Evolutionary conservation across 1,140 invertebrate genomes (phyloP).

Genomic region (Lerema accius): DNA sequence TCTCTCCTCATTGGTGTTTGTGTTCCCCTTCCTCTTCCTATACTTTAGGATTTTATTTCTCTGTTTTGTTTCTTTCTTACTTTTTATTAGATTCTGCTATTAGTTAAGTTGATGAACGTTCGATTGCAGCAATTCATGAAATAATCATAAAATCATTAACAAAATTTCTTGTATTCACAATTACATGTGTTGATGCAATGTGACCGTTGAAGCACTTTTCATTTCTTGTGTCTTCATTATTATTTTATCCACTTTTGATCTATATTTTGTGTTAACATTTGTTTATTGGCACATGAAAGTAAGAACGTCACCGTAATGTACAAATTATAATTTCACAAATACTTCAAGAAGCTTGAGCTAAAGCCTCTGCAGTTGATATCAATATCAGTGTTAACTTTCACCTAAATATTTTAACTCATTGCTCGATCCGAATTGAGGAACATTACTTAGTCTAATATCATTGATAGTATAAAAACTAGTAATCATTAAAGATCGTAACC

Average conservation of each 20-base stretch:
- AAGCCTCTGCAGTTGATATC: slow-evolving; percentile 70
- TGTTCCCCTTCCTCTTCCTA: slow-evolving; percentile 73
- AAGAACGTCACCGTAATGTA: slow-evolving; percentile 50
- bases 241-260: slow-evolving; percentile 48
- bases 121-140: slow-evolving; percentile 59
- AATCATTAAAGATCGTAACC: slow-evolving; percentile 20
- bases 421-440: slow-evolving; percentile 79
- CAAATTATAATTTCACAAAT: slow-evolving; percentile 35
- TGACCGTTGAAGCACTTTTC: slow-evolving; percentile 57
- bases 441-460: slow-evolving; percentile 34
- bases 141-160: slow-evolving; percentile 28
- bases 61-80: slow-evolving; percentile 35
- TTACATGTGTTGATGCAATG: slow-evolving; percentile 61
- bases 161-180: slow-evolving; percentile 15
- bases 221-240: slow-evolving; percentile 56
- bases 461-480: not conserved
- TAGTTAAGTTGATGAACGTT: slow-evolving; percentile 39
- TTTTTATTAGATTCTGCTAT: slow-evolving; percentile 36
- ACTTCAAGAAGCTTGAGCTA: slow-evolving; percentile 40
- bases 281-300: slow-evolving; percentile 82
- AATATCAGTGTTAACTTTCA: slow-evolving; percentile 43
- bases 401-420: slow-evolving; percentile 40
- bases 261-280: slow-evolving; percentile 60
- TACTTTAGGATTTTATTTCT: slow-evolving; percentile 36
- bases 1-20: slow-evolving; percentile 79